Percentiles rank a stretch among this genome's conserved stretches.
These are phyloP conservation scores for Cichladusa arquata DNA, from an alignment of 2,113 vertebrate genomes.

Conservation along the genomic window DNA sequence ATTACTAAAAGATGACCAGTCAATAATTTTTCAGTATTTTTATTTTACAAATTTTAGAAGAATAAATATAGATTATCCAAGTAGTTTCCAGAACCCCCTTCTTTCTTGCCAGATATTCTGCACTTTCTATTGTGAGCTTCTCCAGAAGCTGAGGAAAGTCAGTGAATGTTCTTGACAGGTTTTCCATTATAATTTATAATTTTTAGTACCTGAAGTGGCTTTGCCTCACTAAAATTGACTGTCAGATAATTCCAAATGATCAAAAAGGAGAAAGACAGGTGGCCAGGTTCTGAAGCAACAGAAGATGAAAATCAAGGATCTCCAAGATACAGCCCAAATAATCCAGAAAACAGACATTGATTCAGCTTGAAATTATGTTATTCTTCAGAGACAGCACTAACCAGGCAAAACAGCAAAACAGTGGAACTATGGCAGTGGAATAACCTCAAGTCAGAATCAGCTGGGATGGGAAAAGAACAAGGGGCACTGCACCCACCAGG, in stretches of 20 bases:
- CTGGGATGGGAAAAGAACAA: neutral
- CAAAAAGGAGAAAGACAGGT: neutral
- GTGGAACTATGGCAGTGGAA: neutral
- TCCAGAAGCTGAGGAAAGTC: neutral
- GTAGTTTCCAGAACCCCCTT: neutral
- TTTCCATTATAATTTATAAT: neutral
- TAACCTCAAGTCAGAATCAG: neutral
- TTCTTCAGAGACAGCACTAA: neutral
- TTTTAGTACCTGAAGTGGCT: neutral
- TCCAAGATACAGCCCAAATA: neutral
- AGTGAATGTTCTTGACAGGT: neutral
- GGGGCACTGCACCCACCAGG: too few relatives aligned
- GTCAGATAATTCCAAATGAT: neutral
- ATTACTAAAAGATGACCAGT: neutral
- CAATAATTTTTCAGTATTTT: neutral
- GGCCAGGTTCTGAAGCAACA: neutral
- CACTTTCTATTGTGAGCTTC: neutral
- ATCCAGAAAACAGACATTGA: neutral
- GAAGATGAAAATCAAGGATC: neutral
- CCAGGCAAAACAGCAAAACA: neutral
- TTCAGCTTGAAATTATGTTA: neutral
- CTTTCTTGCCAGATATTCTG: neutral
- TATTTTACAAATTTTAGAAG: neutral
- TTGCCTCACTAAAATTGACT: neutral
- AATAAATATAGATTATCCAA: neutral